Evolutionary conservation across 2,888 invertebrate species (phyloP).

Genomic region (Leptinotarsa tumamoca): DNA sequence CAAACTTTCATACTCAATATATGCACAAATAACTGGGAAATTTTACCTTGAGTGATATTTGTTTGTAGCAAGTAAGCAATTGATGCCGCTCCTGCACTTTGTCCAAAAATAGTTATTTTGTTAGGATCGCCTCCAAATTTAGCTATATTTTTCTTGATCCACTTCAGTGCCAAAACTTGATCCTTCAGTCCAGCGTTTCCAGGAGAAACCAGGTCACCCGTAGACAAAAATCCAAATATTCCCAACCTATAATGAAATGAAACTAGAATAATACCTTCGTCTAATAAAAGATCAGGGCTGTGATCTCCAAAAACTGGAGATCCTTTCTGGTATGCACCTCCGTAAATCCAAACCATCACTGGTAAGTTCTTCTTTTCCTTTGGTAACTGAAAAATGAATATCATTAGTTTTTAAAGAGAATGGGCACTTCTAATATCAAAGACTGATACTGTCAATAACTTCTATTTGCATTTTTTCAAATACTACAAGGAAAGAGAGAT

Average conservation of each 20-base stretch:
- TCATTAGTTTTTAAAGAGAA: too few species aligned
- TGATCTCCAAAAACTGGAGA: constrained; percentile 27
- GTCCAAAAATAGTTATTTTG: constrained; percentile 51
- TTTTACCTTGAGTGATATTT: constrained; percentile 44
- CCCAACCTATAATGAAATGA: constrained; percentile 79
- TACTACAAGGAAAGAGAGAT: too few species aligned
- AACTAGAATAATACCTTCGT: constrained; percentile 74
- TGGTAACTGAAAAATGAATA: constrained; percentile 29
- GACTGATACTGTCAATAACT: too few species aligned
- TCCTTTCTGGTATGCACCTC: constrained; percentile 60
- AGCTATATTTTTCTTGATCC: constrained; percentile 50
- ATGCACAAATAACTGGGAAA: too few species aligned
- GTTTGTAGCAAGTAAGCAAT: constrained; percentile 49
- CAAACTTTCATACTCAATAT: too few species aligned
- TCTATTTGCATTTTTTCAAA: too few species aligned
- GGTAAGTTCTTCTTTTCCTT: constrained; percentile 54
- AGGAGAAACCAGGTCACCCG: constrained; percentile 47
- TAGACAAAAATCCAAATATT: constrained; percentile 76
- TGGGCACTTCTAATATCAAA: too few species aligned
- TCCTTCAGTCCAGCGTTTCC: constrained; percentile 55
- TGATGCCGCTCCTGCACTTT: constrained; percentile 52
- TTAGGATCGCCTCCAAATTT: constrained; percentile 51
- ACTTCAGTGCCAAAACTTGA: constrained; percentile 51
- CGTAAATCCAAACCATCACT: constrained; percentile 64
- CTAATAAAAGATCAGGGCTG: constrained; percentile 67